Base-by-base conservation (phyloP, 1,140 invertebrate species). In the Leptestheria dahalacensis region DNA sequence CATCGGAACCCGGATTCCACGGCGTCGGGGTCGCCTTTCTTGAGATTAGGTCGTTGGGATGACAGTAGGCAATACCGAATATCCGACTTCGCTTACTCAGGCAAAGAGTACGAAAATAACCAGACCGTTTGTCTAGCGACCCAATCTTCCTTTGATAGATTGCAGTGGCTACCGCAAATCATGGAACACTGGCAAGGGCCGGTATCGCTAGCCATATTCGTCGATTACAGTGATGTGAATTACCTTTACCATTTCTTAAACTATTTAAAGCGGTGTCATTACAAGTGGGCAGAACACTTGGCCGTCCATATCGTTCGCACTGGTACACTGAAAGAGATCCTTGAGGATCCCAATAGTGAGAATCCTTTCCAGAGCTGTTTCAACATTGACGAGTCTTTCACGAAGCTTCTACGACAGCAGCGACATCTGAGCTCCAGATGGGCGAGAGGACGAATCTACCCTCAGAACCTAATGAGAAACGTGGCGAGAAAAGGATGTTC, bases 391-490 rank as follows among this genome's bases (percentile, higher is more conserved):
- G 33, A 41, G 15, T 6, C 15, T 15, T 41, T 9, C 21, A 70
- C 69, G 48, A 69, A 64, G 41, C 26, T 59, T 47, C 20, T 10
- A 15, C 41, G 15, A 2, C n/a, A 1, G 12, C n/a, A n/a, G n/a
- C n/a, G 28, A 10, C 10, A 47, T 4, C 49, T 25, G 26, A 48
- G 23, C 33, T 6, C 6, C 25, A 20, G 48, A 18, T 56, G 25
- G 21, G 20, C 24, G 12, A 48, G 21, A 48, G 56, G 24, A 57
- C 20, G 64, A 56, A 25, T 58, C 10, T 50, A 54, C 68, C 89
- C 88, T 0, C 88, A 91, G 69, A 92, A 91, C 65, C 85, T 89
- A 67, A 72, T 90, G 71, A 73, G 88, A 20, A 92, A 92, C 70
- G 69, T 91, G 12, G 89, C 88, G 0, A 72, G 88, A 15, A 86